Percentiles rank a stretch among this genome's conserved stretches.
Conservation (phyloP, 2,888 invertebrate genomes). For the Ephialtes manifestator region DNA sequence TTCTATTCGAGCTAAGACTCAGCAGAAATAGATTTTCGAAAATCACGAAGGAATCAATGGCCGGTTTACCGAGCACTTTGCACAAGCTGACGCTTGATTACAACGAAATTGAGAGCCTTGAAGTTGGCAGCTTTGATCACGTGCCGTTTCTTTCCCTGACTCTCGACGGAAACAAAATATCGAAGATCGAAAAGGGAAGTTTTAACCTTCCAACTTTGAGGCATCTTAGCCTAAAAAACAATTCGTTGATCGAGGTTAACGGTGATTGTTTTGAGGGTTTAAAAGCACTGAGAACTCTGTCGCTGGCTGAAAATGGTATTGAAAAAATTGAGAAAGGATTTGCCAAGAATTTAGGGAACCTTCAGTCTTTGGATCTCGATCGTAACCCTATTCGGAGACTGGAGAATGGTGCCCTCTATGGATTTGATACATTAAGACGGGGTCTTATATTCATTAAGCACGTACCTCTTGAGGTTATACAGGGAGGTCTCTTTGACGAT, state of each 20-base stretch:
- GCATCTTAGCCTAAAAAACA: constrained; percentile 85
- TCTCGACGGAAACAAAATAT: constrained; percentile 52
- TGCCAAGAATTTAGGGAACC: constrained; percentile 34
- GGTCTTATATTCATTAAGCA: constrained; percentile 17
- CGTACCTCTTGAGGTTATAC: constrained; percentile 52
- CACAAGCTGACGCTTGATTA: constrained; percentile 84
- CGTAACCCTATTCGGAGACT: constrained; percentile 84
- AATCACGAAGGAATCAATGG: constrained; percentile 83
- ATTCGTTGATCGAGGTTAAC: constrained; percentile 45
- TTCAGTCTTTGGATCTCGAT: constrained; percentile 66
- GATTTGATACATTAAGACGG: constrained; percentile 65
- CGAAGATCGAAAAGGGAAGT: constrained; percentile 30
- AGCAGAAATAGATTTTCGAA: constrained; percentile 84
- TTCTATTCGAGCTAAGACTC: constrained; percentile 84
- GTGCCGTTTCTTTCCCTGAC: constrained; percentile 36
- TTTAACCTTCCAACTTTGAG: constrained; percentile 46
- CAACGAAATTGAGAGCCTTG: constrained; percentile 84
- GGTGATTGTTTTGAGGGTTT: constrained; percentile 52
- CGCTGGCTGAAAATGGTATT: constrained; percentile 67
- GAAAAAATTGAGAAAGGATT: constrained; percentile 27
- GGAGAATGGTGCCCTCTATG: constrained; percentile 78
- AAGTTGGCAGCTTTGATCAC: constrained; percentile 83
- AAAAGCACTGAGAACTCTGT: constrained; percentile 18
- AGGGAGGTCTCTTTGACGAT: constrained; percentile 54
- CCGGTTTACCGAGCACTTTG: constrained; percentile 80